These are phyloP conservation scores for Hyles vespertilio DNA, from an alignment of 1,140 invertebrate species.

Conservation along the genomic window DNA sequence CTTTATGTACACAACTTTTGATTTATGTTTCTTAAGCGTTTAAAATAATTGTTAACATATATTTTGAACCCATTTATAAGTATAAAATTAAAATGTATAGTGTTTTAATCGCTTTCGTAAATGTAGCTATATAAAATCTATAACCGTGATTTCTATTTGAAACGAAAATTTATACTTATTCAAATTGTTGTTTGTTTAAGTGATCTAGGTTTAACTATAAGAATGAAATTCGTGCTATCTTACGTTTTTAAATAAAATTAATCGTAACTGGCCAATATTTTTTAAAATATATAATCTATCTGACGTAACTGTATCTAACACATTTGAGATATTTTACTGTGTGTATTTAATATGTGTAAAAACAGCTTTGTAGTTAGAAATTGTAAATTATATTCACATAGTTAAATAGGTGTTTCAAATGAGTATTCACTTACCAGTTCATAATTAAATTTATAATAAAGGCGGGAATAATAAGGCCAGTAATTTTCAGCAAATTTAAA, in stretches of 20 bases:
- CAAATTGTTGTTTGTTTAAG: constrained; percentile 41
- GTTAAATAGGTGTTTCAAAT: constrained; percentile 27
- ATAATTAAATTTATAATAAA: constrained; percentile 15
- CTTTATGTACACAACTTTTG: too few species aligned
- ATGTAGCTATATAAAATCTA: constrained; percentile 26
- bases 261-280: constrained; percentile 37
- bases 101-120: constrained; percentile 5
- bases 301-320: constrained; percentile 26
- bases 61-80: constrained; percentile 10
- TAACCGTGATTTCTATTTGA: constrained; percentile 36
- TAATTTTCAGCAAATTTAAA: constrained; percentile 2
- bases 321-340: constrained; percentile 37
- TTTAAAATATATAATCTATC: constrained; percentile 26
- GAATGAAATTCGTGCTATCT: constrained; percentile 29
- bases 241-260: constrained; percentile 28
- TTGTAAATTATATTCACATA: constrained; percentile 38
- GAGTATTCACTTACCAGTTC: constrained; percentile 17
- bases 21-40: too few species aligned
- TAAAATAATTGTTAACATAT: background rate
- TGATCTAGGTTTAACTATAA: constrained; percentile 28
- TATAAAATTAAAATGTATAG: too few species aligned
- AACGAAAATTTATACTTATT: constrained; percentile 46
- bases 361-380: constrained; percentile 53
- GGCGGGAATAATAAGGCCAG: constrained; percentile 22
- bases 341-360: constrained; percentile 51